Percentiles rank a stretch among this genome's conserved stretches.
Evolutionary conservation across 2,113 vertebrate species (phyloP).

Genomic region (Corythornis vintsioides): DNA sequence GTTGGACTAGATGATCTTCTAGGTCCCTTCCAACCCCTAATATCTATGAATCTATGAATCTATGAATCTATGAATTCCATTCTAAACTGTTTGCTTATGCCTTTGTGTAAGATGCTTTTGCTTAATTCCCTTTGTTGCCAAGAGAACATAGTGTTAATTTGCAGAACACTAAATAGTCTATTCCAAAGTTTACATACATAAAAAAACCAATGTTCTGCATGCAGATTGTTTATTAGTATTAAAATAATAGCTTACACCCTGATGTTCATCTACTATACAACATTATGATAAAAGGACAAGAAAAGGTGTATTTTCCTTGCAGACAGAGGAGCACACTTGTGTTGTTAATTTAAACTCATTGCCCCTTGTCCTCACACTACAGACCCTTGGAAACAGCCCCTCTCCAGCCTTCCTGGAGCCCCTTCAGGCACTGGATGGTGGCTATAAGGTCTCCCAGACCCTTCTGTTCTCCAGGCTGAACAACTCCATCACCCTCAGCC

Average conservation of each 20-base stretch:
- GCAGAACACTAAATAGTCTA: background rate
- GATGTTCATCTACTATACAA: background rate
- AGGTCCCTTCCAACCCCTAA: too few species aligned
- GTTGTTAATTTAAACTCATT: background rate
- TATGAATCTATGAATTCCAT: too few species aligned
- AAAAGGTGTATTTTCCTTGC: background rate
- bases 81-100: slow-evolving; percentile 7
- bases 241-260: background rate
- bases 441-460: too few species aligned
- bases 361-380: too few species aligned
- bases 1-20: too few species aligned
- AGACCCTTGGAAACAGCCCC: too few species aligned
- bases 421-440: too few species aligned
- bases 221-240: background rate
- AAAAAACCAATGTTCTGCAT: background rate
- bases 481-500: too few species aligned
- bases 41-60: too few species aligned
- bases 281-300: background rate
- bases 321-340: background rate
- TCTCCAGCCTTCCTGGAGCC: too few species aligned
- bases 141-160: background rate
- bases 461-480: too few species aligned
- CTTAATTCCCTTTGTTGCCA: background rate
- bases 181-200: background rate
- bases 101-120: background rate